Percentiles rank a stretch among this genome's conserved stretches.
phyloP scores from a whole-genome alignment of 2,888 invertebrate species.

The Agrenia bidenticulata region DNA sequence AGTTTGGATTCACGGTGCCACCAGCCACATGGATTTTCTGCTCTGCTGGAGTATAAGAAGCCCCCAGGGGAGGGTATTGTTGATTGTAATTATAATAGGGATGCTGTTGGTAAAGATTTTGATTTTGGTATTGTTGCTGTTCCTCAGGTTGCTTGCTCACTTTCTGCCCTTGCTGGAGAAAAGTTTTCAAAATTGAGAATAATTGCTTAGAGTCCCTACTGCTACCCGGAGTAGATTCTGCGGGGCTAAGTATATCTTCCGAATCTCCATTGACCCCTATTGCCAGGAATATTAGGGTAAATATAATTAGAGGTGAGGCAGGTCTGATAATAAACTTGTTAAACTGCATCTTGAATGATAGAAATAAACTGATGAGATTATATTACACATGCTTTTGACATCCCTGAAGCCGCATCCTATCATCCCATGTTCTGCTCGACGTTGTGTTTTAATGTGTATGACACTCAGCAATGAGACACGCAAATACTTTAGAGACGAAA shows the following conservation, averaged over 20 bases:
- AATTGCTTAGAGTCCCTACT: conserved; percentile 27
- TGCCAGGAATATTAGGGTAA: too few relatives aligned
- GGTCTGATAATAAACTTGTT: too few relatives aligned
- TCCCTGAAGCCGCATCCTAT: conserved; percentile 17
- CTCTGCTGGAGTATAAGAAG: neutral
- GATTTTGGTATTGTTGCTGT: neutral
- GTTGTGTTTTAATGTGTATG: neutral
- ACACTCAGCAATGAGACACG: too few relatives aligned
- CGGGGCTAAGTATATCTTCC: neutral
- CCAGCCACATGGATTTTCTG: too few relatives aligned
- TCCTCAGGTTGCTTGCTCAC: neutral
- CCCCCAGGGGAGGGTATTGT: neutral
- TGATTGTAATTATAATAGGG: neutral
- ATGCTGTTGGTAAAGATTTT: neutral
- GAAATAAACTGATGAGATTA: too few relatives aligned
- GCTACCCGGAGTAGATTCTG: neutral
- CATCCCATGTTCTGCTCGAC: conserved; percentile 1
- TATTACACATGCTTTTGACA: too few relatives aligned
- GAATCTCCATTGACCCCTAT: too few relatives aligned
- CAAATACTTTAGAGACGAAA: too few relatives aligned
- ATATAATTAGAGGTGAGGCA: too few relatives aligned
- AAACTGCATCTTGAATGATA: too few relatives aligned
- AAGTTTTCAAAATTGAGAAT: conserved; percentile 29
- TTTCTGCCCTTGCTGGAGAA: conserved; percentile 8
- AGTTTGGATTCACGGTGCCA: neutral